Evolutionary conservation across 92 coral and sea anemone genomes (phyloP), one percentile per base, ranked within the genome.

Genomic region (Diadumene lineata): DNA sequence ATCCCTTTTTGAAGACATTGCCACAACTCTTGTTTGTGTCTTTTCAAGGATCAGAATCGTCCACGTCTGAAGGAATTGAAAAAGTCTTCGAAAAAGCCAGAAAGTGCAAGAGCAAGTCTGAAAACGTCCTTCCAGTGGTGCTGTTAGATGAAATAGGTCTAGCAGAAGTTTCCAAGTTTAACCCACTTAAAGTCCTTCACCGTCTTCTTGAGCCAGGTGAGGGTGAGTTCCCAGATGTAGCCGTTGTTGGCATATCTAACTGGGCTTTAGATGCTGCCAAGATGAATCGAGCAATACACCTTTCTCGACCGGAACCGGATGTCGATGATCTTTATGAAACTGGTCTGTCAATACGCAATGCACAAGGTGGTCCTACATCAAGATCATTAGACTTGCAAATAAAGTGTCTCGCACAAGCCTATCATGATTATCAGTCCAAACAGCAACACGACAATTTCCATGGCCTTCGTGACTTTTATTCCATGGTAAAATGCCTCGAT

Each of bases 221-320:
- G 25, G 90, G 92, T 21, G 60, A 81, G 29, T 75, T 91, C 71
- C 98, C 98, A 38, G 92, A 94, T 66, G 94, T 94, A n/a, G 97
- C 97, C 27, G 98, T 94, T 0, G 98, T 94, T n/a, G 98, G 98
- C 2, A 92, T 94, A 43, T 94, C 98, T 7, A 94, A 94, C 90
- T 94, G 98, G 98, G 92, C 98, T 0, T 67, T 94, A 56, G 98
- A 94, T 79, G 97, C 98, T 22, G 98, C 98, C 15, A 94, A 94
- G 84, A 94, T 94, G 98, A 94, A 94, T 86, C 88, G 98, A 44
- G 98, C 98, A 23, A 82, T 94, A 51, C 98, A 94, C 61, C 92
- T 94, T 43, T 94, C 98, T 19, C 91, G 98, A 33, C 98, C 98
- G 26, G 97, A 94, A 31, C 98, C 98, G 43, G 93, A 90, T 58